Evolutionary conservation across 2,797 vertebrate genomes (phyloP).

Genomic region (Ceyx erithaca): DNA sequence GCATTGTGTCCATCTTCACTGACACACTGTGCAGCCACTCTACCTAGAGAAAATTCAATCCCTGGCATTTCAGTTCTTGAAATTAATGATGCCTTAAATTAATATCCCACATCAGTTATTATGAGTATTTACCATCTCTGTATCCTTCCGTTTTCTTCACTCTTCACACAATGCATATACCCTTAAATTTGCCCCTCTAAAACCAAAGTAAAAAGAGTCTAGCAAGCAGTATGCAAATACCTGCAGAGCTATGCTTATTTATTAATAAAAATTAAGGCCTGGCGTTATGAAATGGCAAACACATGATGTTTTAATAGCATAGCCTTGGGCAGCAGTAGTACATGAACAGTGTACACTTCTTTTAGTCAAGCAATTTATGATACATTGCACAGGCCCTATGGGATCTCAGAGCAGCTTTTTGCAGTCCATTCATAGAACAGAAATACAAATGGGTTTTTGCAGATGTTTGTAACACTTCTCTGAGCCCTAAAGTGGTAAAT

Average conservation of each 20-base stretch:
- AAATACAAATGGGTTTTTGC: constrained; percentile 28
- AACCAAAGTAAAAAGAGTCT: not conserved
- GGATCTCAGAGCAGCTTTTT: constrained; percentile 29
- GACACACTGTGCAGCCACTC: not conserved
- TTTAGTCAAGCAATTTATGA: constrained; percentile 31
- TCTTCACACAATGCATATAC: not conserved
- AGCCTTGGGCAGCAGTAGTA: constrained; percentile 30
- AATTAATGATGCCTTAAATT: not conserved
- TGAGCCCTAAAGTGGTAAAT: not conserved
- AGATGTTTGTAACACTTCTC: not conserved
- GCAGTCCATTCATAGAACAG: not conserved
- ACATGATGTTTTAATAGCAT: not conserved
- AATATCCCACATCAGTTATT: not conserved
- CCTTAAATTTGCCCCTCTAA: not conserved
- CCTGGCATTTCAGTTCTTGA: not conserved
- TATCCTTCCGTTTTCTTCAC: not conserved
- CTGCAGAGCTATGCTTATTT: not conserved
- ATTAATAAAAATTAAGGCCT: constrained; percentile 48
- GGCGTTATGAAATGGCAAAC: not conserved
- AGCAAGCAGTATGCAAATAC: not conserved
- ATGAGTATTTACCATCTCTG: not conserved
- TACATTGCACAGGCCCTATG: not conserved
- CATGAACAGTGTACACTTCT: not conserved
- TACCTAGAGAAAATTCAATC: not conserved
- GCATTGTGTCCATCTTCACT: not conserved